Evolutionary conservation across 2,888 invertebrate genomes (phyloP).

Genomic region (Polydrusus tereticollis): DNA sequence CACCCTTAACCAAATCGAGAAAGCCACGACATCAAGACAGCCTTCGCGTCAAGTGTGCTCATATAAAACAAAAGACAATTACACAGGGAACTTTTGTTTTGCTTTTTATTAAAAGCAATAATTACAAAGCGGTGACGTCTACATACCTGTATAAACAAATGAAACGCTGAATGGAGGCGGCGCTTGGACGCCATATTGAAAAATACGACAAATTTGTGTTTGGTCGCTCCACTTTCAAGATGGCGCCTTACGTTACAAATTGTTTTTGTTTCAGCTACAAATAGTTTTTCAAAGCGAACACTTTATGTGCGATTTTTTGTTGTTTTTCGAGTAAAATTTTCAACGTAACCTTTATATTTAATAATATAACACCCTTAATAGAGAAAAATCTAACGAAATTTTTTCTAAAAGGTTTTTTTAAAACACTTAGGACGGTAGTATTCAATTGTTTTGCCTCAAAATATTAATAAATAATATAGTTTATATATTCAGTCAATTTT

Average conservation of each 20-base stretch:
- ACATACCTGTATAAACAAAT: conserved; percentile 28
- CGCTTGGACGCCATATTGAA: neutral
- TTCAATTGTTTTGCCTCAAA: conserved; percentile 25
- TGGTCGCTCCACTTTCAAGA: too few species aligned
- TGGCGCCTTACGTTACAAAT: too few species aligned
- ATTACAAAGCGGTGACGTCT: conserved; percentile 22
- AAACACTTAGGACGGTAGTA: conserved; percentile 38
- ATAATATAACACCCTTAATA: conserved; percentile 21
- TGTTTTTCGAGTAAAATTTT: conserved; percentile 25
- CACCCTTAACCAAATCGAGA: conserved; percentile 11
- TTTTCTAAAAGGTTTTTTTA: conserved; percentile 12
- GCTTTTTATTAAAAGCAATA: conserved; percentile 14
- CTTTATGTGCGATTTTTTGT: neutral
- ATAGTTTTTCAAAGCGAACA: neutral
- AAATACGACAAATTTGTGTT: neutral
- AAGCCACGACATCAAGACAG: conserved; percentile 28
- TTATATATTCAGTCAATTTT: conserved; percentile 56
- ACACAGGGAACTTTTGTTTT: conserved; percentile 33
- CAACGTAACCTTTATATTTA: conserved; percentile 8
- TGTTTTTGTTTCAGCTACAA: neutral
- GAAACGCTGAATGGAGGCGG: neutral
- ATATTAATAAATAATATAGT: conserved; percentile 25
- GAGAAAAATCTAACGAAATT: neutral
- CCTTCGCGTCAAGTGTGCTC: conserved; percentile 26
- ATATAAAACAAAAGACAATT: conserved; percentile 37